phyloP scores from a whole-genome alignment of 2,888 invertebrate genomes.

The Drosophila yooni region DNA sequence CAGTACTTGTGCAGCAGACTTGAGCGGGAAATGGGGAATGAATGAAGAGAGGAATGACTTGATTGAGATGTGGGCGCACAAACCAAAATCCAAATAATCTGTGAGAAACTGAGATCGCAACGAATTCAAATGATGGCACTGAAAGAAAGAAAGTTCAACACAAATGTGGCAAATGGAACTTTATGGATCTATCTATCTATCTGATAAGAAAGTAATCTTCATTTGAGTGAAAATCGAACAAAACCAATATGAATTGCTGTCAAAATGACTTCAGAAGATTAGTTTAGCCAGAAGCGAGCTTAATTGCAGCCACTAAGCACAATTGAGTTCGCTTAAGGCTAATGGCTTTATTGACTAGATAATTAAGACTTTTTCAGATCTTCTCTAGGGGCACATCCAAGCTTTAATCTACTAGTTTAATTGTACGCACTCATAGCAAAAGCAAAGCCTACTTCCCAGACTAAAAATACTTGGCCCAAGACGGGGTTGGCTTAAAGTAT shows the following conservation, averaged over 20 bases:
- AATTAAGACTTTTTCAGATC: neutral
- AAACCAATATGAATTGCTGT: neutral
- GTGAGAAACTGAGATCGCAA: constrained; percentile 24
- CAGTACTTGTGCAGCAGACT: constrained; percentile 7
- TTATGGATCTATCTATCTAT: neutral
- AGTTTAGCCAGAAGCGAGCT: neutral
- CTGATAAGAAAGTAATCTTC: neutral
- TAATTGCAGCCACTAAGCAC: neutral
- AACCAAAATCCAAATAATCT: constrained; percentile 27
- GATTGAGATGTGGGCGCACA: constrained; percentile 72
- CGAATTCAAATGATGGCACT: constrained; percentile 13
- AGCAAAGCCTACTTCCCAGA: constrained; percentile 1
- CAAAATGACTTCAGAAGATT: neutral
- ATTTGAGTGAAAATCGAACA: neutral
- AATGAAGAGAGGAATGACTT: constrained; percentile 35
- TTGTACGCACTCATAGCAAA: neutral
- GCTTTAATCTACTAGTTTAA: neutral
- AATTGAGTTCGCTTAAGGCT: neutral
- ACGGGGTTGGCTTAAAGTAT: constrained; percentile 7
- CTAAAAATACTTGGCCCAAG: neutral
- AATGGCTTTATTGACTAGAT: neutral
- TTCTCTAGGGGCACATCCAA: neutral
- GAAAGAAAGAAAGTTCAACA: neutral
- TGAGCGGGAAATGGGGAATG: constrained; percentile 2
- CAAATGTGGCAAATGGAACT: neutral